Percentiles rank a stretch among this genome's conserved stretches.
phyloP scores from a whole-genome alignment of 35 echinoderm and acorn worm genomes.

The Ptychodera flava region DNA sequence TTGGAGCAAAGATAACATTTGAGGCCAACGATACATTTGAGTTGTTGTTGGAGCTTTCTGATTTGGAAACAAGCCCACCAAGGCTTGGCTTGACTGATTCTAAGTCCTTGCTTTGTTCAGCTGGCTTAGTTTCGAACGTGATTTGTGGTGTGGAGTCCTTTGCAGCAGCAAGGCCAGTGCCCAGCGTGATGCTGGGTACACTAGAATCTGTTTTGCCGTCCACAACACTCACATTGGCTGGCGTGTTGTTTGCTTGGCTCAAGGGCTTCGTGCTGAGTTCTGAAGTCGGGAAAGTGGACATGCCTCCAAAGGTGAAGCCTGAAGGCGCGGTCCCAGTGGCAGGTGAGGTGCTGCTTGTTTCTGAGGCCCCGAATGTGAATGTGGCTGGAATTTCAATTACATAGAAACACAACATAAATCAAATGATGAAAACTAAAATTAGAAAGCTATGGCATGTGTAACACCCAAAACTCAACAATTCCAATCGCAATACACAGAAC shows the following conservation, averaged over 20 bases:
- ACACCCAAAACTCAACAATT: neutral
- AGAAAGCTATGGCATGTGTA: neutral
- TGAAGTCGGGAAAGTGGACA: no score
- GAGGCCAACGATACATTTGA: no score
- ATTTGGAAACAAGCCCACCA: no score
- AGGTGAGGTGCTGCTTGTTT: neutral
- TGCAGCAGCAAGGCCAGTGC: neutral
- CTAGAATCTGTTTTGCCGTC: neutral
- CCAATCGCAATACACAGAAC: neutral
- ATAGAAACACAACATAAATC: neutral
- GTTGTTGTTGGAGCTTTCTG: no score
- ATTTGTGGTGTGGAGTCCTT: neutral
- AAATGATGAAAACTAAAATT: conserved; percentile 21
- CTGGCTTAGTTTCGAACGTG: no score
- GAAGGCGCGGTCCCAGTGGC: neutral
- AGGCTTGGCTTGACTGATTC: no score
- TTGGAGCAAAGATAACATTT: neutral
- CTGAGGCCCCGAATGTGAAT: conserved; percentile 32
- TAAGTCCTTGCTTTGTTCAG: no score
- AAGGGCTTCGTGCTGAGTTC: neutral
- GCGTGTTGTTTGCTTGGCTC: neutral
- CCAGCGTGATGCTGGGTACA: neutral
- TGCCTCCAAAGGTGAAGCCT: conserved; percentile 27
- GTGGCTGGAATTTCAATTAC: neutral
- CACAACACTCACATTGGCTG: conserved; percentile 6